These are phyloP conservation scores for Patella depressa DNA, from an alignment of 2,888 invertebrate species.

Conservation along the genomic window DNA sequence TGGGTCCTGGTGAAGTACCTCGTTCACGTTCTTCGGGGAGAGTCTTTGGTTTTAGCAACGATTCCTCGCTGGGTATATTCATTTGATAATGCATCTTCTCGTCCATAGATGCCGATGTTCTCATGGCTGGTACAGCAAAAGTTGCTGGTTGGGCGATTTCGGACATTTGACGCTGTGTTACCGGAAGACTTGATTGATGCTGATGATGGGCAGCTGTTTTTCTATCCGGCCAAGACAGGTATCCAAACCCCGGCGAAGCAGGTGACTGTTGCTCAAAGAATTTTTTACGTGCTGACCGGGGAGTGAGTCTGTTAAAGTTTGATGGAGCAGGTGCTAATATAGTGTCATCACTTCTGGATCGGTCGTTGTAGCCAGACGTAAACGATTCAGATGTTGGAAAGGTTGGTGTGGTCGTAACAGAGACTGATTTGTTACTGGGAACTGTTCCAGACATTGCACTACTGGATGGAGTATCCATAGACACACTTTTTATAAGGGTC, in stretches of 20 bases:
- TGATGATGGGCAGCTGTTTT: constrained; percentile 28
- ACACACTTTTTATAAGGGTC: constrained; percentile 47
- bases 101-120: constrained; percentile 38
- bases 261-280: constrained; percentile 51
- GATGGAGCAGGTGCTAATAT: constrained; percentile 32
- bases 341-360: constrained; percentile 23
- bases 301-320: constrained; percentile 49
- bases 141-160: too few species aligned
- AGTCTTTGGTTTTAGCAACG: constrained; percentile 9
- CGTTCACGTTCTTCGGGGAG: constrained; percentile 31
- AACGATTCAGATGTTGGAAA: constrained; percentile 24
- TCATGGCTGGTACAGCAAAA: constrained; percentile 23
- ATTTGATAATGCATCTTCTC: constrained; percentile 36
- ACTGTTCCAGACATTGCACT: constrained; percentile 11
- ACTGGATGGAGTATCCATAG: constrained; percentile 46
- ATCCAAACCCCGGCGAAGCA: constrained; percentile 24
- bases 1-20: constrained; percentile 19
- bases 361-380: constrained; percentile 14
- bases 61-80: background rate
- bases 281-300: constrained; percentile 51
- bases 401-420: constrained; percentile 35
- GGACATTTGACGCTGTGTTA: background rate
- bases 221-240: constrained; percentile 52
- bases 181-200: constrained; percentile 29
- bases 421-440: constrained; percentile 19